Base-by-base conservation (phyloP, 2,113 vertebrate species). In the Gobius niger region DNA sequence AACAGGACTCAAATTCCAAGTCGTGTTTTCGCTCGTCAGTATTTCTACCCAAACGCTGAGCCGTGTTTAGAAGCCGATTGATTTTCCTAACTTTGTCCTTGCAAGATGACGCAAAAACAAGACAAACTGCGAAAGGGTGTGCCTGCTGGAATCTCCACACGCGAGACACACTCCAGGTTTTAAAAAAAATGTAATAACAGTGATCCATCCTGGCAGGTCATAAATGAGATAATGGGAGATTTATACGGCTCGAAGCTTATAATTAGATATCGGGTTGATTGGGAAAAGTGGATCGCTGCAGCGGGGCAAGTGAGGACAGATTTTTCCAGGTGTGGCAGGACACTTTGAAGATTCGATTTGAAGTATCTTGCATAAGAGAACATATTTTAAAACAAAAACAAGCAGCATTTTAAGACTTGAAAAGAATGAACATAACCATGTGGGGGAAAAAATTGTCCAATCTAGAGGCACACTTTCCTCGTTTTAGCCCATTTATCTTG, bases 101-200 rank as follows among this genome's bases (percentile, higher is more conserved):
- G 77, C 46, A 63, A 41, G 56, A 40, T 73, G 81, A 77, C 67
- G 50, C 14, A 72, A 5, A 44, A 19, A 53, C 47, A 67, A 12
- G 77, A 47, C 57, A 74, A 74, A 75, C 82, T 64, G 83, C 87
- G 40, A 57, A 19, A 89, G 85, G 87, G 87, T 73, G 86, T 88
- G 87, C 83, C 80, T 85, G 73, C 73, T 77, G 76, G 72, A 13
- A 67, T 9, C n/a, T 47, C 49, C 5, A 47, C 62, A 54, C 18
- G 24, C 24, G 12, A 24, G 5, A 1, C 44, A 60, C 13, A 4
- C 61, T 60, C 44, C 51, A 65, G 0, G 14, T 13, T 47, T 24
- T 24, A 2, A 7, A 40, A 12, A 0, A 57, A 15, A 15, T 40
- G 11, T 57, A 57, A 40, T 40, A 14, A 57, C 12, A 12, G 9